These are phyloP conservation scores for Athalia cordata DNA, from an alignment of 2,888 invertebrate genomes.

Conservation along the genomic window DNA sequence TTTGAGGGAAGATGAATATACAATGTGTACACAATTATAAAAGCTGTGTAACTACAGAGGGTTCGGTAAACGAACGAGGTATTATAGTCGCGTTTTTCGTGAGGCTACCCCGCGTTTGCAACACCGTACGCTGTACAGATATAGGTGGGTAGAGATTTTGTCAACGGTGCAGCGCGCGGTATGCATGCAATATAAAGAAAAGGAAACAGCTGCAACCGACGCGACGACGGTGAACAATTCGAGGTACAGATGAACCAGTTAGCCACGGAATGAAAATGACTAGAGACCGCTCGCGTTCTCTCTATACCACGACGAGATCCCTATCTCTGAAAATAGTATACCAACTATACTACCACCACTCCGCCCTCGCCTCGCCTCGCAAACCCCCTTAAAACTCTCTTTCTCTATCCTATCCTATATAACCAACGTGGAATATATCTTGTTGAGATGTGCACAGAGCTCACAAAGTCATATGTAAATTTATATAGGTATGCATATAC, in stretches of 20 bases:
- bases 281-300: conserved; percentile 9
- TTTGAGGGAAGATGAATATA: no score
- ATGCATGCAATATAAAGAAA: conserved; percentile 17
- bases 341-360: conserved; percentile 47
- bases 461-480: neutral
- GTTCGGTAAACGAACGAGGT: no score
- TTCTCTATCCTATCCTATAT: conserved; percentile 47
- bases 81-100: neutral
- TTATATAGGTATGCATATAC: neutral
- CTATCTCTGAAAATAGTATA: conserved; percentile 71
- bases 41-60: no score
- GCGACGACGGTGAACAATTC: conserved; percentile 57
- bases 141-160: conserved; percentile 48
- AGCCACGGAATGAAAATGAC: conserved; percentile 51
- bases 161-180: conserved; percentile 47
- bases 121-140: conserved; percentile 42
- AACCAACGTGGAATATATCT: neutral
- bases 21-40: no score
- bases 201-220: conserved; percentile 60
- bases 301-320: conserved; percentile 55
- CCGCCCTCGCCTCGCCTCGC: conserved; percentile 13
- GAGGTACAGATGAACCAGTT: conserved; percentile 62
- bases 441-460: neutral
- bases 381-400: conserved; percentile 29
- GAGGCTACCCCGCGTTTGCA: neutral